Evolutionary conservation across 2,888 invertebrate species (phyloP).

Genomic region (Gandaritis pyraliata): DNA sequence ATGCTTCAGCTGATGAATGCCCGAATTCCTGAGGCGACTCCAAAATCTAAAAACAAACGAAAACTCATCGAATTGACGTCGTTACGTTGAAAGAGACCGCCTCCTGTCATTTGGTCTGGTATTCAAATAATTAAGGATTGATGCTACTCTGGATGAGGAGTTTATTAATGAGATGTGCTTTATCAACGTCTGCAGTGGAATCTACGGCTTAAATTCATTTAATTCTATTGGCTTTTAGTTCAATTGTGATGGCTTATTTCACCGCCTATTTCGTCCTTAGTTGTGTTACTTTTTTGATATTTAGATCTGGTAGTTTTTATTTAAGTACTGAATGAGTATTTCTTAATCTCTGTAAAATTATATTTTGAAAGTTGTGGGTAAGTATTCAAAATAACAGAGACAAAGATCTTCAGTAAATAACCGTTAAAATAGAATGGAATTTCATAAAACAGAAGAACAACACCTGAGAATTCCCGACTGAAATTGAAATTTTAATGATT

Average conservation of each 20-base stretch:
- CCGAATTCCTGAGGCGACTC: conserved; percentile 62
- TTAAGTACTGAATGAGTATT: no score
- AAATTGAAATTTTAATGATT: conserved; percentile 67
- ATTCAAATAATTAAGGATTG: conserved; percentile 73
- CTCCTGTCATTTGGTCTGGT: conserved; percentile 63
- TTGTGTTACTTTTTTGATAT: background rate
- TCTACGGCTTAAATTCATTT: conserved; percentile 46
- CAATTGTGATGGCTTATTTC: conserved; percentile 25
- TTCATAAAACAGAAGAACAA: conserved; percentile 37
- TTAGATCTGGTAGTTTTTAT: no score
- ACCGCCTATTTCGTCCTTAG: background rate
- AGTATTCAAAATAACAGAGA: no score
- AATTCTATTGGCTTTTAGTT: conserved; percentile 40
- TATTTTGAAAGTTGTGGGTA: no score
- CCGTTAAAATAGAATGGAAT: conserved; percentile 32
- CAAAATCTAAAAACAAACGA: conserved; percentile 75
- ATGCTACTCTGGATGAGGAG: conserved; percentile 62
- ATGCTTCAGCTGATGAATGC: conserved; percentile 72
- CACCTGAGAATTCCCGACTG: conserved; percentile 51
- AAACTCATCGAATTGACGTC: conserved; percentile 60
- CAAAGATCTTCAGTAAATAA: background rate
- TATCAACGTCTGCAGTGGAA: conserved; percentile 69
- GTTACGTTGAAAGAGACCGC: conserved; percentile 64
- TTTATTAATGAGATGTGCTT: conserved; percentile 73
- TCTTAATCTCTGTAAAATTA: no score